Percentiles rank a stretch among this genome's conserved stretches.
These are phyloP conservation scores for Marmota flaviventris DNA, from an alignment of 2,113 vertebrate species.

Conservation along the genomic window DNA sequence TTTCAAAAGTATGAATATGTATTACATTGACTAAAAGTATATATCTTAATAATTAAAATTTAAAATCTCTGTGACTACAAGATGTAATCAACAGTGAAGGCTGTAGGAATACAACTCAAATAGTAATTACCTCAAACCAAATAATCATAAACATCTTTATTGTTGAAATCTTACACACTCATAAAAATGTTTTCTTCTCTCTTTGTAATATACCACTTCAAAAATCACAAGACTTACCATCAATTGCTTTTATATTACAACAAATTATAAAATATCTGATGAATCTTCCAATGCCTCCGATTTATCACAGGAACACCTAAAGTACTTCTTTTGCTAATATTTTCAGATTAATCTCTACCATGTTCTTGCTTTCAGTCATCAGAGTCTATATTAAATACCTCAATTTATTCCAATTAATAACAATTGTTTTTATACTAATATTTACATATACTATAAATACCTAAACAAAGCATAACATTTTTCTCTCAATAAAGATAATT, in stretches of 20 bases:
- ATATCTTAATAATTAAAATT: slow-evolving; percentile 32
- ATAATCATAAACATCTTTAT: not conserved
- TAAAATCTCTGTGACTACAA: not conserved
- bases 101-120: not conserved
- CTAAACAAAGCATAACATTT: not conserved
- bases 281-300: not conserved
- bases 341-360: slow-evolving; percentile 49
- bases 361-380: not conserved
- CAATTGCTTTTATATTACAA: not conserved
- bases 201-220: slow-evolving; percentile 18
- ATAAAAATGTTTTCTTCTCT: not conserved
- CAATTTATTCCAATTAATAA: not conserved
- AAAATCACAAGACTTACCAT: not conserved
- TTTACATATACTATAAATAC: not conserved
- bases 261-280: not conserved
- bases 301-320: not conserved
- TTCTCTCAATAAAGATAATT: slow-evolving; percentile 40
- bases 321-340: not conserved
- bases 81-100: not conserved
- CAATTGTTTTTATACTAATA: not conserved
- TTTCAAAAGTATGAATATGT: slow-evolving; percentile 38
- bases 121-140: slow-evolving; percentile 7
- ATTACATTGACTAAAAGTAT: not conserved
- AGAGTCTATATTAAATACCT: not conserved
- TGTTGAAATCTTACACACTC: not conserved